A percentile compares a stretch with the other conserved stretches of the same genome.
Evolutionary conservation across 2,888 invertebrate species (phyloP).

Genomic region (Cyaniris semiargus): DNA sequence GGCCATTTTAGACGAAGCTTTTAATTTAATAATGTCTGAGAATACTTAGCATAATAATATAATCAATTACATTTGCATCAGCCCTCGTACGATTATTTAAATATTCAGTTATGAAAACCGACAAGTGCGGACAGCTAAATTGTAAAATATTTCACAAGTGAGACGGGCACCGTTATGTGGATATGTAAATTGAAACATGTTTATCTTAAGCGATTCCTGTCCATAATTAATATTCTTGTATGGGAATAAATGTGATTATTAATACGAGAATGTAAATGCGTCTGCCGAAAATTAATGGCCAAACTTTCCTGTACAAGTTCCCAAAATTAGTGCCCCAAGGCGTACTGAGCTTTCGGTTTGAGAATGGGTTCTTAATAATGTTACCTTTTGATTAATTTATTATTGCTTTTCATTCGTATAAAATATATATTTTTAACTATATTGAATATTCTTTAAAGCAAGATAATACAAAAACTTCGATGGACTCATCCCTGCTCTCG

Average conservation of each 20-base stretch:
- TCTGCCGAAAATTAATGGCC: constrained; percentile 6
- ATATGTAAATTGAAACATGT: constrained; percentile 26
- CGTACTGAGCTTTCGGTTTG: not conserved
- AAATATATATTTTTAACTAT: no score
- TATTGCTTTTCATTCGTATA: no score
- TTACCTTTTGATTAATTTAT: no score
- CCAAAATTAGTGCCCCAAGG: not conserved
- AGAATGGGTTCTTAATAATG: not conserved
- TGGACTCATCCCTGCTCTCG: no score
- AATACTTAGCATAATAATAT: not conserved
- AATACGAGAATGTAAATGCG: not conserved
- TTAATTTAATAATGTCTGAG: not conserved
- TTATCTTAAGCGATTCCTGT: not conserved
- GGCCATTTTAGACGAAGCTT: no score
- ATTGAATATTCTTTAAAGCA: no score
- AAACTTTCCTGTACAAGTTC: no score
- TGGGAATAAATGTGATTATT: not conserved
- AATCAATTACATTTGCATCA: not conserved
- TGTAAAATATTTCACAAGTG: constrained; percentile 10
- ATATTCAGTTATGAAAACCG: not conserved
- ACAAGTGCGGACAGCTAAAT: constrained; percentile 6
- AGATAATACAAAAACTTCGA: no score
- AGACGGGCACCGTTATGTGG: constrained; percentile 17
- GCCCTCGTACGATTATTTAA: not conserved
- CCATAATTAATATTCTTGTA: constrained; percentile 4